Evolutionary conservation across 2,113 vertebrate genomes (phyloP).

Genomic region (Oceanodroma tethys): DNA sequence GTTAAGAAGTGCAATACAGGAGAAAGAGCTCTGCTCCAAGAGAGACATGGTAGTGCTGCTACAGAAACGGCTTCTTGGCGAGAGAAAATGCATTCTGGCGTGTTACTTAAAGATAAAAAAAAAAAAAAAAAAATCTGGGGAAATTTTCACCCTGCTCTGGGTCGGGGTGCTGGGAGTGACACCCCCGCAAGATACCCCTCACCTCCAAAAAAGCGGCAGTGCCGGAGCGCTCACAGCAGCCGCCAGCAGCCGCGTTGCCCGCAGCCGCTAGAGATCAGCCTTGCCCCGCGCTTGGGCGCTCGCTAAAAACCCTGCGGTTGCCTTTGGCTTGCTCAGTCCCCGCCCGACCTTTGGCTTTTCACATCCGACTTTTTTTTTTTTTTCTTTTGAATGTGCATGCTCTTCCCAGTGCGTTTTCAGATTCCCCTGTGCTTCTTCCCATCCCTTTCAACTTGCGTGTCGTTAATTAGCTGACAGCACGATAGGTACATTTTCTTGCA

Average conservation of each 20-base stretch:
- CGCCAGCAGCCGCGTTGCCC: background rate
- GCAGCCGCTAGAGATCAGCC: slow-evolving; percentile 87
- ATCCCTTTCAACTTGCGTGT: background rate
- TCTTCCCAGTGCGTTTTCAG: background rate
- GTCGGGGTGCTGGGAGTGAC: background rate
- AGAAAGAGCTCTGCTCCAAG: background rate
- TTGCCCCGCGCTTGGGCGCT: slow-evolving; percentile 74
- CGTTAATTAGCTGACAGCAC: background rate
- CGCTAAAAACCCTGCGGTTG: background rate
- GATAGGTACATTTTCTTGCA: background rate
- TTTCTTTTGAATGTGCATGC: background rate
- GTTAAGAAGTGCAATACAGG: accelerated
- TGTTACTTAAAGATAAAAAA: no score
- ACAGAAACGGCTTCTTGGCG: accelerated
- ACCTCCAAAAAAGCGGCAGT: background rate
- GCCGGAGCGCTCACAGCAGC: background rate
- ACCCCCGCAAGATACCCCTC: accelerated
- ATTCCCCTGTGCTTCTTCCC: background rate
- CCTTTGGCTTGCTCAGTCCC: background rate
- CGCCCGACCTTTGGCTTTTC: slow-evolving; percentile 5
- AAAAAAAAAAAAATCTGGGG: accelerated
- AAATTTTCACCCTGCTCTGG: background rate
- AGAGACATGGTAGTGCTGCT: accelerated
- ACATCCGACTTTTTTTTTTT: no score
- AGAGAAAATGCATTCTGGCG: background rate